Evolutionary conservation across 1,140 invertebrate genomes (phyloP), one percentile per base, ranked within the genome.

Genomic region (Heterodera carotae): DNA sequence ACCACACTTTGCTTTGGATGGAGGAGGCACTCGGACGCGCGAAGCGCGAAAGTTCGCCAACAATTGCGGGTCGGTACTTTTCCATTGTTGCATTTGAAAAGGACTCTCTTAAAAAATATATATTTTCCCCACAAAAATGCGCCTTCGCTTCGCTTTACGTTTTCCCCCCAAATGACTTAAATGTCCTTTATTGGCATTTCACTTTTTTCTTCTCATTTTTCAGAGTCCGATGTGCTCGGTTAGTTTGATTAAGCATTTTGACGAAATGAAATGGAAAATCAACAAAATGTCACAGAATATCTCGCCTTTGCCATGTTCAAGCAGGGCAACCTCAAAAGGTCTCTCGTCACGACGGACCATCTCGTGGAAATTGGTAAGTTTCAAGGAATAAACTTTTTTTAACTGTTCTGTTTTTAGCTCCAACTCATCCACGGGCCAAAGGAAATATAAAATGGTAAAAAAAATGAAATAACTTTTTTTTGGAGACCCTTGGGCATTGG

Each of bases 1-100:
- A 94, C 84, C 96, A 98, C 87, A 95, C 95, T 0, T 91, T 94
- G 0, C 88, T 94, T 53, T 98, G 96, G 96, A 97, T 98, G 95
- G 91, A 92, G 74, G 94, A 97, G 89, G 93, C 96, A 7, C 90
- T 96, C 83, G 89, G 91, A 43, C 90, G 91, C 67, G 88, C 91
- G 62, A 91, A 91, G 83, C 91, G 92, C 80, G 88, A 89, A 66
- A 83, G 80, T 43, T 69, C 69, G 5, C 80, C 82, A 4, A 84
- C 80, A 29, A 75, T 64, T 59, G 68, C 71, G 12, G 48, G 48
- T 56, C 48, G 18, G 48, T 43, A n/a, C n/a, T n/a, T n/a, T n/a
- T n/a, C n/a, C n/a, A 43, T 43, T 43, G 6, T 43, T 8, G 6
- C 12, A 43, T 8, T 8, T 43, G 6, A 6, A 43, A 12, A 43